A percentile compares a stretch with the other conserved stretches of the same genome.
Conservation (phyloP, 2,888 invertebrate species). For the Tipula vernalis region DNA sequence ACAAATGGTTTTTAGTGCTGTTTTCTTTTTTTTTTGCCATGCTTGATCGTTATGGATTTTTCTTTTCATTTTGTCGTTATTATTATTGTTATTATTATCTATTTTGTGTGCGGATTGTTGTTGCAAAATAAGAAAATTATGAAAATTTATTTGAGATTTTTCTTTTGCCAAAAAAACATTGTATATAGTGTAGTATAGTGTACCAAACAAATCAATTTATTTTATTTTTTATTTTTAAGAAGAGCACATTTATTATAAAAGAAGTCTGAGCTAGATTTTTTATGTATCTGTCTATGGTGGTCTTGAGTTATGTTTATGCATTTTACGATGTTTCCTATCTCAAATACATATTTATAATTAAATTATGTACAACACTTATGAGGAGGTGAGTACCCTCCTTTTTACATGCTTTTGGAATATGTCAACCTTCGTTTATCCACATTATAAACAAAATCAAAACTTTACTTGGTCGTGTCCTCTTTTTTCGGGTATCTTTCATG, state of each 20-base stretch:
- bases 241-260: neutral
- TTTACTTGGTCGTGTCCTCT: neutral
- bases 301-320: neutral
- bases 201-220: neutral
- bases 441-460: neutral
- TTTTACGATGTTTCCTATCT: neutral
- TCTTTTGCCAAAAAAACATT: neutral
- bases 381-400: neutral
- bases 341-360: neutral
- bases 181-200: neutral
- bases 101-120: neutral
- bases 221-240: neutral
- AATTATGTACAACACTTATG: neutral
- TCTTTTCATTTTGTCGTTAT: neutral
- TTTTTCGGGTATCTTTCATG: neutral
- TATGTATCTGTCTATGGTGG: neutral
- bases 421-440: neutral
- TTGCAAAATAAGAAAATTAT: constrained; percentile 4
- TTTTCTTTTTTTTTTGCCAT: neutral
- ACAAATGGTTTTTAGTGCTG: constrained; percentile 4
- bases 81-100: neutral
- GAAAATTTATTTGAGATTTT: neutral
- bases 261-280: neutral
- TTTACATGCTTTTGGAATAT: neutral
- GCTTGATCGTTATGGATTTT: neutral